phyloP scores from a whole-genome alignment of 2,888 invertebrate species.

The Chalcosyrphus nemorum region DNA sequence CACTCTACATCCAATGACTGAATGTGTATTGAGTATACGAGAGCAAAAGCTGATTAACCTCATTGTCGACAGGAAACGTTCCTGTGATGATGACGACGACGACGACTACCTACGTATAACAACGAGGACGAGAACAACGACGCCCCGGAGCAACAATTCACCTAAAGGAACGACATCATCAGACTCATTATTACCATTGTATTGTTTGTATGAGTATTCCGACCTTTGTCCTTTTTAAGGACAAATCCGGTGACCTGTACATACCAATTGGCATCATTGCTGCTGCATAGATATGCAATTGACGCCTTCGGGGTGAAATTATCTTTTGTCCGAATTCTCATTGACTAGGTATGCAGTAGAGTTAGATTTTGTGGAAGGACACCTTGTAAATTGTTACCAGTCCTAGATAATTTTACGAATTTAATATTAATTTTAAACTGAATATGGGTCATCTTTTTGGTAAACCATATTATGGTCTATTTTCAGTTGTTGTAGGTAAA shows the following conservation, averaged over 20 bases:
- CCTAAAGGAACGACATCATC: constrained; percentile 24
- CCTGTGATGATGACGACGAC: background rate
- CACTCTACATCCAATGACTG: background rate
- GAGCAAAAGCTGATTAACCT: constrained; percentile 36
- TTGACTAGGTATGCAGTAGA: background rate
- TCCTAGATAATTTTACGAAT: background rate
- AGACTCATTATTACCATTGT: constrained; percentile 19
- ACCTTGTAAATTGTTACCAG: background rate
- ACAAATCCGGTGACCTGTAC: background rate
- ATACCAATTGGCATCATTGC: constrained; percentile 36
- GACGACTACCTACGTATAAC: too few species aligned
- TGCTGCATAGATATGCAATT: constrained; percentile 15
- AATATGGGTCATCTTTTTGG: background rate
- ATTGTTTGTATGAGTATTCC: background rate
- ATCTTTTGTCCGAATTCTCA: background rate
- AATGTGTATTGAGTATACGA: background rate
- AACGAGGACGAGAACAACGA: background rate
- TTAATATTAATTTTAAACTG: background rate
- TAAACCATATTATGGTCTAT: background rate
- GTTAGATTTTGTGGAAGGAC: background rate
- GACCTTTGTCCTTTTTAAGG: constrained; percentile 15
- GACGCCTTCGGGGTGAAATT: background rate
- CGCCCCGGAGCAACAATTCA: constrained; percentile 15
- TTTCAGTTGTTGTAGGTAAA: background rate
- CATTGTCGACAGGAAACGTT: constrained; percentile 48